Percentiles rank a stretch among this genome's conserved stretches.
Conservation (phyloP, 2,113 vertebrate species). For the Aptenodytes forsteri region DNA sequence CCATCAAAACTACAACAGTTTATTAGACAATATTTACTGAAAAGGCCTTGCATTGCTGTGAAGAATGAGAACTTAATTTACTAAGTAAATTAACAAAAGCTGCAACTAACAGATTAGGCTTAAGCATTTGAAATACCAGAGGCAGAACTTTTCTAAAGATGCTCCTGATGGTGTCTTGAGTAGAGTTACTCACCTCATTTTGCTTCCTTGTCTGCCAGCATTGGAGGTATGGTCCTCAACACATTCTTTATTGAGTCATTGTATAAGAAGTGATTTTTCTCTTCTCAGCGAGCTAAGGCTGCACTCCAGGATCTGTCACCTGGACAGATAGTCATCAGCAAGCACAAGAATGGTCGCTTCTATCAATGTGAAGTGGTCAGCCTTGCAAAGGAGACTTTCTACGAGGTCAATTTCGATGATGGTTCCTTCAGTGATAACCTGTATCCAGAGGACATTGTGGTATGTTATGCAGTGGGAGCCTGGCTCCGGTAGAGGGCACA, state of each 20-base stretch:
- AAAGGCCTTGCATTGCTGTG: not conserved
- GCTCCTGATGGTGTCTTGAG: not conserved
- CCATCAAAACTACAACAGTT: not conserved
- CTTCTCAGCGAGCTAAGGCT: slow-evolving; percentile 86
- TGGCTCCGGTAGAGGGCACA: not conserved
- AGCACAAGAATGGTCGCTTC: slow-evolving; percentile 97
- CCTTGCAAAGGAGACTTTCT: slow-evolving; percentile 94
- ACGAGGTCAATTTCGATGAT: slow-evolving; percentile 97
- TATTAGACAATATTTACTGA: not conserved
- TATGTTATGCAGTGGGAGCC: slow-evolving; percentile 54
- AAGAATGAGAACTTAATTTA: not conserved
- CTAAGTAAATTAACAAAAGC: not conserved
- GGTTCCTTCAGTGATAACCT: slow-evolving; percentile 98
- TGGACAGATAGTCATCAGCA: slow-evolving; percentile 95
- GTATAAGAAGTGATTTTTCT: not conserved
- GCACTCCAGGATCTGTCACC: slow-evolving; percentile 88
- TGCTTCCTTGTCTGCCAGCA: not conserved
- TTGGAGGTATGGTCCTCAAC: not conserved
- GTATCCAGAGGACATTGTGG: slow-evolving; percentile 97
- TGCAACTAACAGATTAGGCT: not conserved
- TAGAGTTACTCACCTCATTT: not conserved
- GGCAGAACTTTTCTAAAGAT: not conserved
- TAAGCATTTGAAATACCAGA: not conserved
- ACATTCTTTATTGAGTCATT: not conserved
- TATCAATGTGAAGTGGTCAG: slow-evolving; percentile 96